phyloP scores from a whole-genome alignment of 2,797 vertebrate genomes.

The Scarus forsteni region DNA sequence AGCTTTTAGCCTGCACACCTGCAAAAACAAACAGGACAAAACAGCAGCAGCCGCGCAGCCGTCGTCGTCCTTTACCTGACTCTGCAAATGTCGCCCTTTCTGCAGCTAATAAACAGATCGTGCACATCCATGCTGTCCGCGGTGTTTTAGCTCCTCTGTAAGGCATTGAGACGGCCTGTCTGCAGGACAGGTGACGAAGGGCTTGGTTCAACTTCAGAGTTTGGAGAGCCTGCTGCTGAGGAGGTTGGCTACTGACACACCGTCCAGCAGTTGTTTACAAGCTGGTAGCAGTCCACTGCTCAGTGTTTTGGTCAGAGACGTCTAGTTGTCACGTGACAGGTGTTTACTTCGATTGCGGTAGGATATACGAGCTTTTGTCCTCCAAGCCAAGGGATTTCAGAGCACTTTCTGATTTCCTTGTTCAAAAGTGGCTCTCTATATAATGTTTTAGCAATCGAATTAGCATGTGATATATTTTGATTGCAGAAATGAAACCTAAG shows the following conservation, averaged over 20 bases:
- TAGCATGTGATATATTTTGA: no score
- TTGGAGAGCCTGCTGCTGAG: not conserved
- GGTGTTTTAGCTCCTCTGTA: conserved; percentile 76
- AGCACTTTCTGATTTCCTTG: no score
- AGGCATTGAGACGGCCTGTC: conserved; percentile 86
- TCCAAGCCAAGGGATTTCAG: no score
- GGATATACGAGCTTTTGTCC: not conserved
- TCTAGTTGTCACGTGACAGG: conserved; percentile 57
- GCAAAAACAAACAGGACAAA: not conserved
- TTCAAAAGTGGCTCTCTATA: no score
- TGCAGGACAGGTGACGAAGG: conserved; percentile 64
- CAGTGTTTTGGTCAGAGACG: conserved; percentile 47
- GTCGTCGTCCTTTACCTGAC: conserved; percentile 87
- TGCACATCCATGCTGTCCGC: conserved; percentile 90
- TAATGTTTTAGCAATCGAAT: no score
- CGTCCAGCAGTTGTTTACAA: conserved; percentile 55
- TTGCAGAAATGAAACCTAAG: no score
- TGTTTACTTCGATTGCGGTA: not conserved
- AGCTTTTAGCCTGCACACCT: not conserved
- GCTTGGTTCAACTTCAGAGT: conserved; percentile 3
- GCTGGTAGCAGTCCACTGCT: not conserved
- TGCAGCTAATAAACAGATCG: conserved; percentile 95
- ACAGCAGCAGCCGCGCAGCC: not conserved
- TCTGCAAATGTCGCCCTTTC: conserved; percentile 93
- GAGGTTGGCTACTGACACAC: conserved; percentile 15